Evolutionary conservation across 2,113 vertebrate species (phyloP), one percentile per base, ranked within the genome.

Genomic region (Rhinogobius similis): DNA sequence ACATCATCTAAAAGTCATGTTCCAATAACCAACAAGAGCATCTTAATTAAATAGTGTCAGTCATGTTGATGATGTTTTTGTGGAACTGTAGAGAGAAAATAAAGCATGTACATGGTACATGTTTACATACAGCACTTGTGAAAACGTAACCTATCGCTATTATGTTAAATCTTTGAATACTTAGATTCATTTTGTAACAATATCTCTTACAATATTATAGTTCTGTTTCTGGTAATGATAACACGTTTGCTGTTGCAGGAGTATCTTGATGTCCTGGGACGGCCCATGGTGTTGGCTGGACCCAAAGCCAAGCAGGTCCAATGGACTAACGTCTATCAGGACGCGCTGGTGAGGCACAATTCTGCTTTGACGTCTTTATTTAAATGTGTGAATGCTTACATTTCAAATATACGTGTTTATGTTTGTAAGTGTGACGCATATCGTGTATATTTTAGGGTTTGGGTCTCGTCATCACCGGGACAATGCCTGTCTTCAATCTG

Each of bases 321-420:
- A 72, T 99, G 98, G 98, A 99, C 98, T 52, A 99, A 99, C 0
- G 98, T 98, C 65, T 99, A 99, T 84, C 96, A 98, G 86, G 98
- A 99, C 63, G 98, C 97, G 5, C 91, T 99, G 95, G 97, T 99
- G 85, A 92, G 93, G 56, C 39, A 50, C 16, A 10, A 13, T 41
- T 39, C 38, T 39, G 10, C 7, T 24, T 23, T 52, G 6, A 3
- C 23, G 10, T 52, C 9, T 23, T n/a, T 52, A 52, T 11, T 23
- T n/a, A n/a, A n/a, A n/a, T n/a, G n/a, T n/a, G n/a, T n/a, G n/a
- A n/a, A n/a, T n/a, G n/a, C n/a, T n/a, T n/a, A n/a, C n/a, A n/a
- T n/a, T 12, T 52, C 5, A 18, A 44, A 14, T 14, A 44, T 5
- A 46, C 6, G 20, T n/a, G 5, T 16, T 14, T 44, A 44, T 16